Conservation (phyloP, 2,888 invertebrate species). For the Sphaeridia pumilis region DNA sequence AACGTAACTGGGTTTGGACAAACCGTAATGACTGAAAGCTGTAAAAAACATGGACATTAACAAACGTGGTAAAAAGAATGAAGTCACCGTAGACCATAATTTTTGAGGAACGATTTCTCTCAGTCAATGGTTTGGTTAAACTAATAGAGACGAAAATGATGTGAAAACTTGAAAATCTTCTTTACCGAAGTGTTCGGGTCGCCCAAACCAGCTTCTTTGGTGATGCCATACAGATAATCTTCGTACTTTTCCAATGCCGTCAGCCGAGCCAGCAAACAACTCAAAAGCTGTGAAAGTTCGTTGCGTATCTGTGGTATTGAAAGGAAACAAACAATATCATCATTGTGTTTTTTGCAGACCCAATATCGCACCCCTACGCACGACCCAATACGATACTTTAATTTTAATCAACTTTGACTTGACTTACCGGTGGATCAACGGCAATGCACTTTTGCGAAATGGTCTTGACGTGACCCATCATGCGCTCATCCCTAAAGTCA, state of each 20-base stretch:
- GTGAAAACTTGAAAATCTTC: no score
- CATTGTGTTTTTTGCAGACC: no score
- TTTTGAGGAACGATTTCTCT: neutral
- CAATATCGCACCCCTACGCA: no score
- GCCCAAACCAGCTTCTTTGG: conserved; percentile 20
- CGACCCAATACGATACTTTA: neutral
- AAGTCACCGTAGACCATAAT: no score
- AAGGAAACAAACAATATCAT: neutral
- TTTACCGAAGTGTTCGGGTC: conserved; percentile 17
- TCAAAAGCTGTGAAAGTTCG: conserved; percentile 70
- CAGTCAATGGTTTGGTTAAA: no score
- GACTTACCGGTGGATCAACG: conserved; percentile 43
- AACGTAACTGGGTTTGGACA: conserved; percentile 43
- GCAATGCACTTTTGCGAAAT: conserved; percentile 70
- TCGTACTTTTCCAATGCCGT: conserved; percentile 84
- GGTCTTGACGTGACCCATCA: conserved; percentile 81
- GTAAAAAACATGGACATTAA: conserved; percentile 7
- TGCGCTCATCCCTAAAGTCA: conserved; percentile 88
- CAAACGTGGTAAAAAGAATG: neutral
- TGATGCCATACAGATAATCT: conserved; percentile 55
- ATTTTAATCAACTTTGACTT: neutral
- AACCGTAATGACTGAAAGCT: conserved; percentile 43
- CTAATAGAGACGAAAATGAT: no score
- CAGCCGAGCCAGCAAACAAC: conserved; percentile 71
- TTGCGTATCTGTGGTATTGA: conserved; percentile 42